Evolutionary conservation across 2,888 invertebrate genomes (phyloP).

Genomic region (Hydroisotoma schaefferi): DNA sequence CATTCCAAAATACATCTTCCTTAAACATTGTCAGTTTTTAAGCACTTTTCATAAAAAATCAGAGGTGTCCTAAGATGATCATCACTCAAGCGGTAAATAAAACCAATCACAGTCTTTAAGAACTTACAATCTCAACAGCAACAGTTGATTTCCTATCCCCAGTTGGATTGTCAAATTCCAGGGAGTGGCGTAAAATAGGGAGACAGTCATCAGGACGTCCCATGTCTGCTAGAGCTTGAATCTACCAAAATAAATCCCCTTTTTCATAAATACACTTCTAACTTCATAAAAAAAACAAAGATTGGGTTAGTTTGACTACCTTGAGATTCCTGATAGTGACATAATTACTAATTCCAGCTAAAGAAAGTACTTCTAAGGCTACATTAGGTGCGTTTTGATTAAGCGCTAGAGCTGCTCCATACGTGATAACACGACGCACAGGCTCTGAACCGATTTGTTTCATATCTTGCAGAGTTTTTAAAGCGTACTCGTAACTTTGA

Average conservation of each 20-base stretch:
- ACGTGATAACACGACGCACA: conserved; percentile 62
- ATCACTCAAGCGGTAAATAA: neutral
- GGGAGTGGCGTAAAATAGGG: conserved; percentile 58
- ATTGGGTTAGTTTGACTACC: too few relatives aligned
- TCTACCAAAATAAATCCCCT: conserved; percentile 49
- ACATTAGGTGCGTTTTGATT: conserved; percentile 65
- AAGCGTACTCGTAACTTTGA: conserved; percentile 63
- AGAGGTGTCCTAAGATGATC: conserved; percentile 14
- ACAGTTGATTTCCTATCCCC: conserved; percentile 59
- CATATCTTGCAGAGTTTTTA: conserved; percentile 62
- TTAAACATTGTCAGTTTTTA: neutral
- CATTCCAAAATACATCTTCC: neutral
- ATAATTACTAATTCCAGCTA: conserved; percentile 59
- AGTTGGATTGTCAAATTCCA: conserved; percentile 60
- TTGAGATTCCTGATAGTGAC: conserved; percentile 68
- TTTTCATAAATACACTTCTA: neutral
- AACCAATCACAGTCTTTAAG: neutral
- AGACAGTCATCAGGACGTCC: conserved; percentile 64
- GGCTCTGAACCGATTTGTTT: conserved; percentile 59
- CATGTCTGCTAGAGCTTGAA: conserved; percentile 61
- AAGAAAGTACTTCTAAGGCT: conserved; percentile 64
- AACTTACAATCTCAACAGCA: conserved; percentile 62
- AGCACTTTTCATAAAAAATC: conserved; percentile 1
- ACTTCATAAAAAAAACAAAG: conserved; percentile 5
- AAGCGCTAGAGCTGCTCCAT: conserved; percentile 65